phyloP scores from a whole-genome alignment of 2,113 vertebrate species.

The Corythaeola cristata region DNA sequence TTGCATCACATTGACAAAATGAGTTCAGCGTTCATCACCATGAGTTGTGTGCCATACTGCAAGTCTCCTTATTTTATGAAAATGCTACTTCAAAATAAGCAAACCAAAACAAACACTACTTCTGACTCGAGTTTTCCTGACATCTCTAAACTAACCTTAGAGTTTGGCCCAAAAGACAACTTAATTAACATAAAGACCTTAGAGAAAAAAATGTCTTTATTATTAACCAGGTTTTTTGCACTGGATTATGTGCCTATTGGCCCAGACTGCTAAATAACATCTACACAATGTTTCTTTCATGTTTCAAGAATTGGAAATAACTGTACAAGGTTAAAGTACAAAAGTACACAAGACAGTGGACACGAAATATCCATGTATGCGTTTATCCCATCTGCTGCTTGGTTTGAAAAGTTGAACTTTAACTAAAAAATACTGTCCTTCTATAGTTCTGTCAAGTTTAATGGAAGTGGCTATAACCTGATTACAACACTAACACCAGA shows the following conservation, averaged over 20 bases:
- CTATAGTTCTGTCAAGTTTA: conserved; percentile 78
- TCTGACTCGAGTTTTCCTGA: background rate
- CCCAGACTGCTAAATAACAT: conserved; percentile 82
- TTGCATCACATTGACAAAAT: background rate
- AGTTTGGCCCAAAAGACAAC: background rate
- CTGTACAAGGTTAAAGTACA: conserved; percentile 87
- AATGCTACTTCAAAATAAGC: background rate
- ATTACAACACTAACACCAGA: conserved; percentile 88
- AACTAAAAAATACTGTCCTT: conserved; percentile 81
- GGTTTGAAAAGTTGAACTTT: conserved; percentile 79
- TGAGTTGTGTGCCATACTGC: background rate
- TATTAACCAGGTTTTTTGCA: conserved; percentile 75
- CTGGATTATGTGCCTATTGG: conserved; percentile 79
- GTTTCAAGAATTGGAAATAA: conserved; percentile 89
- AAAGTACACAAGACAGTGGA: conserved; percentile 84
- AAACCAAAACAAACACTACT: background rate
- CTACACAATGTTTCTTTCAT: conserved; percentile 83
- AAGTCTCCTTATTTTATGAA: background rate
- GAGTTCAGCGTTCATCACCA: background rate
- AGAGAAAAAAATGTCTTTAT: conserved; percentile 82
- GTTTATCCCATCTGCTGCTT: conserved; percentile 75
- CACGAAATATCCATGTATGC: conserved; percentile 81
- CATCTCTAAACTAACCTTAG: background rate
- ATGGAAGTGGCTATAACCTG: conserved; percentile 85
- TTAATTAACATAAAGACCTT: conserved; percentile 62